Conservation (phyloP, 2,797 vertebrate species). For the Garrulus glandarius region DNA sequence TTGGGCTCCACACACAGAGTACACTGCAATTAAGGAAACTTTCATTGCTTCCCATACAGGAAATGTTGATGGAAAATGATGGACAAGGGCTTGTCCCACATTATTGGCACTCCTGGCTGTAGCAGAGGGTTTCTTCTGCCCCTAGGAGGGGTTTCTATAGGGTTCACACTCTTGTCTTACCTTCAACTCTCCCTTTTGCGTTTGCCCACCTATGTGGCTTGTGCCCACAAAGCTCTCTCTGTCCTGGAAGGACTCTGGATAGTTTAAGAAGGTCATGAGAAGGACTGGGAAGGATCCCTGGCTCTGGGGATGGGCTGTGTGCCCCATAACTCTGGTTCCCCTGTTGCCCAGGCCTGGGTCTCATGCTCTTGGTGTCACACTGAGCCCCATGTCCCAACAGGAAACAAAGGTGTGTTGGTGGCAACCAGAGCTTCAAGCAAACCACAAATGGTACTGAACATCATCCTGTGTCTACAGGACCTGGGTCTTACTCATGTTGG, state of each 20-base stretch:
- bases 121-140: background rate
- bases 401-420: background rate
- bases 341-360: background rate
- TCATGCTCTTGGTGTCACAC: background rate
- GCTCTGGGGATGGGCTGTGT: background rate
- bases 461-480: background rate
- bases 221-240: background rate
- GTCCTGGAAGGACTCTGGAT: background rate
- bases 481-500: background rate
- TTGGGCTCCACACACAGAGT: rapidly evolving
- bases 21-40: background rate
- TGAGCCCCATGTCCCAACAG: background rate
- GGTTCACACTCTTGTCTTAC: background rate
- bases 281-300: background rate
- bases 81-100: background rate
- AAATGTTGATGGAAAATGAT: background rate
- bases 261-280: background rate
- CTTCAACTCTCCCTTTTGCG: background rate
- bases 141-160: background rate
- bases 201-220: background rate
- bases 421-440: background rate
- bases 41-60: background rate
- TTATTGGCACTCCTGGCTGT: background rate
- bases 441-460: background rate
- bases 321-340: background rate